Conservation (phyloP, 1,140 invertebrate genomes). For the Drosophila biarmipes region DNA sequence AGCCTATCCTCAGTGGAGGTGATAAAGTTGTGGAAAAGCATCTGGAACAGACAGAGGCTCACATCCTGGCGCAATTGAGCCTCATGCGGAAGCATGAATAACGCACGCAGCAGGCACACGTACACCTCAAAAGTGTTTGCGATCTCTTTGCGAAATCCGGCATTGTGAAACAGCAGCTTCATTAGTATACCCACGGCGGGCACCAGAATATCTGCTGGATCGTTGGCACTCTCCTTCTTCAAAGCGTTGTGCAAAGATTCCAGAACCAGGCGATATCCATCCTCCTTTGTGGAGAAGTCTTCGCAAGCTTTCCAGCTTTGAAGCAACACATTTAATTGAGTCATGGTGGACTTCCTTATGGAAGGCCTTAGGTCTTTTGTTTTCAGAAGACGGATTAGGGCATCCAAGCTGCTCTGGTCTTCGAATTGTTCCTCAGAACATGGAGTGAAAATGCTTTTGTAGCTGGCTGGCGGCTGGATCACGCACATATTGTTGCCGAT, state of each 20-base stretch:
- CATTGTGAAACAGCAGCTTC: conserved; percentile 48
- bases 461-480: conserved; percentile 29
- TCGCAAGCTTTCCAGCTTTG: conserved; percentile 57
- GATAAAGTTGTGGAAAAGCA: conserved; percentile 55
- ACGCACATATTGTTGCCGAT: conserved; percentile 50
- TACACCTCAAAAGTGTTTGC: conserved; percentile 40
- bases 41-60: conserved; percentile 58
- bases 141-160: conserved; percentile 38
- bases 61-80: conserved; percentile 41
- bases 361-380: conserved; percentile 51
- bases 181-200: conserved; percentile 66
- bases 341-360: conserved; percentile 68
- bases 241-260: conserved; percentile 46
- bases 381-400: conserved; percentile 55
- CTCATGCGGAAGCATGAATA: conserved; percentile 48
- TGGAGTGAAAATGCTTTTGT: conserved; percentile 43
- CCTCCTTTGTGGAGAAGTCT: conserved; percentile 22
- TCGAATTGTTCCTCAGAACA: conserved; percentile 6
- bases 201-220: conserved; percentile 48
- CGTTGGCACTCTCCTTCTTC: background rate
- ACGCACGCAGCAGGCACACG: conserved; percentile 48
- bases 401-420: conserved; percentile 25
- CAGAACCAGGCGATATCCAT: conserved; percentile 17
- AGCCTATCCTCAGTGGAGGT: conserved; percentile 22
- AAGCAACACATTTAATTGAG: conserved; percentile 73